These are phyloP conservation scores for Burhinus oedicnemus DNA, from an alignment of 2,113 vertebrate species.

Conservation along the genomic window DNA sequence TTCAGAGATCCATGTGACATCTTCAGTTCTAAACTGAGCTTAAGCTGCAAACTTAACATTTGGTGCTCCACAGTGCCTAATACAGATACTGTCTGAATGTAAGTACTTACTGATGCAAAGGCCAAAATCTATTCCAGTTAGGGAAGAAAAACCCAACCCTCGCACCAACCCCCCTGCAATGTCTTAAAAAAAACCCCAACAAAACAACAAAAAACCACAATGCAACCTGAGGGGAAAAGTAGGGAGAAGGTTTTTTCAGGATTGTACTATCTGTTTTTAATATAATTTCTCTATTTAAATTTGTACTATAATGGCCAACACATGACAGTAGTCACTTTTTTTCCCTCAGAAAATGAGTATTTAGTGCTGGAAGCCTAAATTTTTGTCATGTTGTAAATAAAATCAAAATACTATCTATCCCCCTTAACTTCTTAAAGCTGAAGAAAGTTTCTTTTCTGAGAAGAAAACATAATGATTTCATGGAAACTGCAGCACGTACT, in stretches of 20 bases:
- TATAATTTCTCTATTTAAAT: background rate
- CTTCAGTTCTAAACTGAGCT: background rate
- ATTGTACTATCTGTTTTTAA: background rate
- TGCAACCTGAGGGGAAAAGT: background rate
- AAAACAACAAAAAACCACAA: background rate
- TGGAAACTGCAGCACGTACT: background rate
- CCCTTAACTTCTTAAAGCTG: background rate
- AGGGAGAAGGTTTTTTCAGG: rapidly evolving
- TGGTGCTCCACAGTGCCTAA: background rate
- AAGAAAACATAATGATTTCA: background rate
- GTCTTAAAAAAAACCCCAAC: background rate
- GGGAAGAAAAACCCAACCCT: background rate
- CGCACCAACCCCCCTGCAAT: rapidly evolving
- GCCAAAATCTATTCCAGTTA: background rate
- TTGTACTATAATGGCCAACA: background rate
- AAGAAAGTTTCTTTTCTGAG: background rate
- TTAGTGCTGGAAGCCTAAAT: background rate
- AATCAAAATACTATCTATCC: background rate
- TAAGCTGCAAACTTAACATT: background rate
- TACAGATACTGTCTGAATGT: background rate
- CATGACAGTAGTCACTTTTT: rapidly evolving
- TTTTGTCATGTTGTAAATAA: background rate
- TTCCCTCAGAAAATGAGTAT: rapidly evolving
- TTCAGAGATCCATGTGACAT: background rate
- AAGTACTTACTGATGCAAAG: background rate